These are phyloP conservation scores for Piprites chloris DNA, from an alignment of 2,113 vertebrate genomes.

Conservation along the genomic window DNA sequence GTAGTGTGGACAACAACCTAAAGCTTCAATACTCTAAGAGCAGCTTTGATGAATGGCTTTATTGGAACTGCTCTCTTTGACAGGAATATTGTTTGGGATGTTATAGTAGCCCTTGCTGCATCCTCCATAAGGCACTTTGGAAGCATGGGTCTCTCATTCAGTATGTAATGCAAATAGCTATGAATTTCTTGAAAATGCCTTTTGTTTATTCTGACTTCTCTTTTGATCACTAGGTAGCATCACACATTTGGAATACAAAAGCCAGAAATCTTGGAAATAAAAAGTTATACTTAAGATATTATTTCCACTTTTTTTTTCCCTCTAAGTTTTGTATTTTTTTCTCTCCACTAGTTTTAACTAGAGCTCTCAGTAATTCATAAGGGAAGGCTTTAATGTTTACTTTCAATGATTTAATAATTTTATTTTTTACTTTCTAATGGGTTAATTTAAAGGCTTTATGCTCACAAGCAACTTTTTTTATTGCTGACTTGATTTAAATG, in stretches of 20 bases:
- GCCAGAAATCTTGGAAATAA: neutral
- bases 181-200: slow-evolving; percentile 9
- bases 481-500: neutral
- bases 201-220: slow-evolving; percentile 18
- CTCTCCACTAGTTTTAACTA: neutral
- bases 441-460: slow-evolving; percentile 44
- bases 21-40: neutral
- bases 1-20: neutral
- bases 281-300: neutral
- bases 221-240: slow-evolving; percentile 34
- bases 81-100: neutral
- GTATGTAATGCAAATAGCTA: slow-evolving; percentile 12
- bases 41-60: neutral
- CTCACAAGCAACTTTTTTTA: neutral
- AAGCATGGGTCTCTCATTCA: neutral
- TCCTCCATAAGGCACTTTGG: neutral
- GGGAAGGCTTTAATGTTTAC: neutral
- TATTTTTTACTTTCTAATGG: neutral
- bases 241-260: slow-evolving; percentile 35
- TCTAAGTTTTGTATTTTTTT: neutral
- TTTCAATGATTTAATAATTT: slow-evolving; percentile 13
- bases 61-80: neutral
- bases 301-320: neutral
- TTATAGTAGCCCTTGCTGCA: neutral
- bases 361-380: slow-evolving; percentile 16